These are phyloP conservation scores for Chiloscyllium plagiosum DNA, from an alignment of 2,113 vertebrate species.

Conservation along the genomic window DNA sequence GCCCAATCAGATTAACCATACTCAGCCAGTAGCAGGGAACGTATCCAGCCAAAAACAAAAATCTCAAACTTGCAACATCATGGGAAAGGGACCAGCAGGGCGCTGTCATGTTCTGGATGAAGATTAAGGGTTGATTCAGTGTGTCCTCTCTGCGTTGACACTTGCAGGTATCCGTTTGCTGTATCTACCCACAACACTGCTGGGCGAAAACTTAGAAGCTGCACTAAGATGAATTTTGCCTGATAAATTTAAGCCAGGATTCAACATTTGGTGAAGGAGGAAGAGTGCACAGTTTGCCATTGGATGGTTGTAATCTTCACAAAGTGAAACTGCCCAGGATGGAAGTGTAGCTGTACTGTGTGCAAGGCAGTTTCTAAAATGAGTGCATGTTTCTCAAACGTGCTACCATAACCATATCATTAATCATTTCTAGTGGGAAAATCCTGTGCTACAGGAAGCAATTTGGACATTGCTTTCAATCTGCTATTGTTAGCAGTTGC, in stretches of 20 bases:
- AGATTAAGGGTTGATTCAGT: neutral
- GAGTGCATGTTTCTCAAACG: neutral
- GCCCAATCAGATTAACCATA: neutral
- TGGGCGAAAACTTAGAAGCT: neutral
- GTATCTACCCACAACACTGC: neutral
- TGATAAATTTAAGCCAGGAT: neutral
- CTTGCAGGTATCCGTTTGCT: neutral
- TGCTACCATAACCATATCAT: neutral
- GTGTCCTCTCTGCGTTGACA: neutral
- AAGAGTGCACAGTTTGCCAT: neutral
- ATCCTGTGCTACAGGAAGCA: neutral
- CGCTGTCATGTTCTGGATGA: neutral
- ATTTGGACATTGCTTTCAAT: neutral
- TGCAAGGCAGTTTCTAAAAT: neutral
- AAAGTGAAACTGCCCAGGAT: neutral
- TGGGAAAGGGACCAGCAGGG: neutral
- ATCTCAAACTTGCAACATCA: neutral
- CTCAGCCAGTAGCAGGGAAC: neutral
- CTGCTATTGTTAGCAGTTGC: slow-evolving; percentile 16
- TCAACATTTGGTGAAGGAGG: neutral
- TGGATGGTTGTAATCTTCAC: neutral
- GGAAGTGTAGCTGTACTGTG: neutral
- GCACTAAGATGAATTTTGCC: neutral
- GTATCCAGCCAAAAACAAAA: neutral
- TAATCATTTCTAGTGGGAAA: neutral